Evolutionary conservation across 2,888 invertebrate species (phyloP).

Genomic region (Scaptomyza cyrtandrae): DNA sequence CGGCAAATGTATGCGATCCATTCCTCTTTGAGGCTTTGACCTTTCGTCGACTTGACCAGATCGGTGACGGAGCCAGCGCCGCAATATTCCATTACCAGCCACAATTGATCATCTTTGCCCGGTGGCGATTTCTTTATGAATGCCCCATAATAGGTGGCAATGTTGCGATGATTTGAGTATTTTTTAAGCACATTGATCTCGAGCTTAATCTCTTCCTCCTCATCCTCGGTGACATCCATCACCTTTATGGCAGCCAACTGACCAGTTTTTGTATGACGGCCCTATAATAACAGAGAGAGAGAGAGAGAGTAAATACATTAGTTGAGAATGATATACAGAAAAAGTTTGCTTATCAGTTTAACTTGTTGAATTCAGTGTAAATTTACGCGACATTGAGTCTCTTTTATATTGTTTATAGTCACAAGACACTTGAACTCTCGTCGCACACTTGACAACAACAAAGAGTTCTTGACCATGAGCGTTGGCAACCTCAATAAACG

Average conservation of each 20-base stretch:
- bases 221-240: slow-evolving; percentile 99
- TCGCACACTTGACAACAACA: slow-evolving; percentile 27
- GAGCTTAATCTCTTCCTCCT: slow-evolving; percentile 99
- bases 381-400: slow-evolving; percentile 31
- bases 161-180: slow-evolving; percentile 99
- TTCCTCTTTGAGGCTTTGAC: slow-evolving; percentile 98
- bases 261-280: slow-evolving; percentile 99
- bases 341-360: slow-evolving; percentile 46
- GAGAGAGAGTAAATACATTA: slow-evolving; percentile 6
- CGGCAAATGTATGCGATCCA: slow-evolving; percentile 99
- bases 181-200: slow-evolving; percentile 99
- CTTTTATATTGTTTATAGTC: slow-evolving; percentile 35
- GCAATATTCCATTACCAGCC: slow-evolving; percentile 99
- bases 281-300: slow-evolving; percentile 86
- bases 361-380: background rate
- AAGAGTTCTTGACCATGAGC: slow-evolving; percentile 44
- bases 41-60: slow-evolving; percentile 99
- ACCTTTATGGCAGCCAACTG: slow-evolving; percentile 99
- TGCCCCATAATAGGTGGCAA: slow-evolving; percentile 99
- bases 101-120: slow-evolving; percentile 99
- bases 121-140: slow-evolving; percentile 99
- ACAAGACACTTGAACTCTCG: slow-evolving; percentile 52
- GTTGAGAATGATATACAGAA: background rate
- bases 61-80: slow-evolving; percentile 99
- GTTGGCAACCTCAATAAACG: slow-evolving; percentile 62